Evolutionary conservation across 2,113 vertebrate species (phyloP).

Genomic region (Chunga burmeisteri): DNA sequence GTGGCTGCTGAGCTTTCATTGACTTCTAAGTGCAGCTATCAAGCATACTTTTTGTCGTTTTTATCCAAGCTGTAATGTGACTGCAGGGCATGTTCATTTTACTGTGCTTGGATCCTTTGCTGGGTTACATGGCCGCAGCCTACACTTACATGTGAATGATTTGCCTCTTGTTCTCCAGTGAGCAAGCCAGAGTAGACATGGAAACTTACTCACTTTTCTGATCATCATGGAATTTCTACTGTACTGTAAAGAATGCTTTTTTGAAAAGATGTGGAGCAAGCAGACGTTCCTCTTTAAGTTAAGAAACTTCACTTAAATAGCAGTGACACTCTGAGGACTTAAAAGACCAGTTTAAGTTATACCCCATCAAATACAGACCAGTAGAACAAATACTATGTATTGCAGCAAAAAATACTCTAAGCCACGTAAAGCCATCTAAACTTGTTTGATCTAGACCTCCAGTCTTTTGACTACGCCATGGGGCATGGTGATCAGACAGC

Average conservation of each 20-base stretch:
- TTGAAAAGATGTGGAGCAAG: not conserved
- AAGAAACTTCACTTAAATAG: not conserved
- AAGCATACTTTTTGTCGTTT: not conserved
- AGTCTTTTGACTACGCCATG: not conserved
- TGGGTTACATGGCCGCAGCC: not conserved
- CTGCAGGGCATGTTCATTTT: fast-evolving
- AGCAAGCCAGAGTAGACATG: not conserved
- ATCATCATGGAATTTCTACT: not conserved
- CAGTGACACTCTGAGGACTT: not conserved
- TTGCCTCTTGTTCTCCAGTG: not conserved
- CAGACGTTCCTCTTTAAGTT: not conserved
- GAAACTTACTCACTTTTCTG: not conserved
- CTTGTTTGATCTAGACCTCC: not conserved
- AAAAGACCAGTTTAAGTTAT: not conserved
- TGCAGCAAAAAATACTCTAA: not conserved
- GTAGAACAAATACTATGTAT: not conserved
- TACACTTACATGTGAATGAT: not conserved
- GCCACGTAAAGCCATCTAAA: not conserved
- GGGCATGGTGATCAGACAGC: not conserved
- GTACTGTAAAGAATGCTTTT: not conserved
- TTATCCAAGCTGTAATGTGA: not conserved
- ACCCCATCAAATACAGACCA: not conserved
- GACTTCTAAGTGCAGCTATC: not conserved
- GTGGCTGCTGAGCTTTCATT: not conserved
- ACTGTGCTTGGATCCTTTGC: not conserved